A percentile compares a stretch with the other conserved stretches of the same genome.
These are phyloP conservation scores for Epizoanthus fatuus DNA, from an alignment of 92 coral and sea anemone species.

Conservation along the genomic window DNA sequence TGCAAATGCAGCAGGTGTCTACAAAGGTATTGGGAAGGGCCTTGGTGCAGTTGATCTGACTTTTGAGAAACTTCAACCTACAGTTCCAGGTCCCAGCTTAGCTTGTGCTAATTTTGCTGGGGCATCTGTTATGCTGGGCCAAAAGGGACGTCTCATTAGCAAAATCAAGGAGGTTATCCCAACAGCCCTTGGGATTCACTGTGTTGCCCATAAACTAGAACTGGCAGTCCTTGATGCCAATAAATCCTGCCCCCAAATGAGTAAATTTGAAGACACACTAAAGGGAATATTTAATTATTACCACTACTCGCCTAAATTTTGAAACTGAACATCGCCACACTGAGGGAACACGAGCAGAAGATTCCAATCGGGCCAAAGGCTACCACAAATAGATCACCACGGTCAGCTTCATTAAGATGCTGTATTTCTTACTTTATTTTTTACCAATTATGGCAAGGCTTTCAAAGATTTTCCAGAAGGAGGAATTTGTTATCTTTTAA, in stretches of 20 bases:
- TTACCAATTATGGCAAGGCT: slow-evolving; percentile 37
- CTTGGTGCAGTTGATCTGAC: slow-evolving; percentile 39
- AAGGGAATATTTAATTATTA: slow-evolving; percentile 49
- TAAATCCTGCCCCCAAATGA: slow-evolving; percentile 48
- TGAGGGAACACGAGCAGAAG: slow-evolving; percentile 56
- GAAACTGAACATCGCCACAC: slow-evolving; percentile 39
- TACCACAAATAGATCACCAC: slow-evolving; percentile 38
- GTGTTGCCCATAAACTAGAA: slow-evolving; percentile 63
- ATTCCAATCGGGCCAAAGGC: slow-evolving; percentile 51
- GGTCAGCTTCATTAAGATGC: slow-evolving; percentile 56
- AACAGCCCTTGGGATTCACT: slow-evolving; percentile 51
- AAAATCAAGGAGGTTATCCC: slow-evolving; percentile 46
- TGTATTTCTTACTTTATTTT: slow-evolving; percentile 44
- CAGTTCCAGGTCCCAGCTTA: slow-evolving; percentile 54
- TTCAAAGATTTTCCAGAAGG: slow-evolving; percentile 51
- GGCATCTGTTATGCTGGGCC: slow-evolving; percentile 56
- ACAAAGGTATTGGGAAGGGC: slow-evolving; percentile 4
- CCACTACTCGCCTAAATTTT: slow-evolving; percentile 46
- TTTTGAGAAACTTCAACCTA: slow-evolving; percentile 52
- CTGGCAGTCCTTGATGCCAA: slow-evolving; percentile 64
- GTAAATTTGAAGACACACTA: slow-evolving; percentile 40
- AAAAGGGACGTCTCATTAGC: slow-evolving; percentile 5
- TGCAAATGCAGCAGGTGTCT: slow-evolving; percentile 35
- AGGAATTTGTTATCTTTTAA: slow-evolving; percentile 51
- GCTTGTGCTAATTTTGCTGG: slow-evolving; percentile 64